Conservation (phyloP, 1,140 invertebrate species). For the Pseudomyrmex sp. region DNA sequence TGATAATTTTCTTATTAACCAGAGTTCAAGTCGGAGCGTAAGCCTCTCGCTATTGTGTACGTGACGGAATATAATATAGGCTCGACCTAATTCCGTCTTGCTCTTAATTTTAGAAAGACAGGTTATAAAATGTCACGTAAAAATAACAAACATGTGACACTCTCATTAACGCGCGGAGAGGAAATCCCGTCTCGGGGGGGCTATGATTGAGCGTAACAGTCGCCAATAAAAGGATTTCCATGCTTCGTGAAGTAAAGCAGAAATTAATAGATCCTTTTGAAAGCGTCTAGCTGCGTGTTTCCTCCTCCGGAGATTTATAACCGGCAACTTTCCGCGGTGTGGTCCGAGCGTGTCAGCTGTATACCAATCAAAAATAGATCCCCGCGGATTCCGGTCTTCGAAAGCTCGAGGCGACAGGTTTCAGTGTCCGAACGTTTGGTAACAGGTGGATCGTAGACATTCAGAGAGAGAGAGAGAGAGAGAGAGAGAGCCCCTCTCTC, state of each 20-base stretch:
- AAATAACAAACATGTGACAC: conserved; percentile 55
- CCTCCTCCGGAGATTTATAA: conserved; percentile 54
- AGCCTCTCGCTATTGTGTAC: background rate
- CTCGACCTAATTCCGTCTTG: conserved; percentile 30
- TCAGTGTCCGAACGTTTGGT: conserved; percentile 61
- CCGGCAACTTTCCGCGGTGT: conserved; percentile 45
- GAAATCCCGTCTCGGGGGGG: background rate
- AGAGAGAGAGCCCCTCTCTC: background rate
- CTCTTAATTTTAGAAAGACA: conserved; percentile 35
- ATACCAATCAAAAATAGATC: conserved; percentile 70
- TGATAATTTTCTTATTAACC: conserved; percentile 21
- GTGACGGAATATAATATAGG: background rate
- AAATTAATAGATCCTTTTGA: conserved; percentile 64
- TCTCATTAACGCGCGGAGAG: conserved; percentile 24
- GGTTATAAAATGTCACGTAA: conserved; percentile 43
- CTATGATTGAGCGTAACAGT: conserved; percentile 39
- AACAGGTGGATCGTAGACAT: conserved; percentile 75
- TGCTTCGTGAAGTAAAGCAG: conserved; percentile 21
- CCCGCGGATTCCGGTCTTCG: conserved; percentile 17
- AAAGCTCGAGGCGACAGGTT: conserved; percentile 42
- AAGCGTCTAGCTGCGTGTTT: conserved; percentile 52
- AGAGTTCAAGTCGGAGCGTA: background rate
- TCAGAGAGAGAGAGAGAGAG: background rate
- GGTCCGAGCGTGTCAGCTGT: conserved; percentile 63
- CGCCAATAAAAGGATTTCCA: conserved; percentile 52